Conservation (phyloP, 2,888 invertebrate species). For the Thera britannica region DNA sequence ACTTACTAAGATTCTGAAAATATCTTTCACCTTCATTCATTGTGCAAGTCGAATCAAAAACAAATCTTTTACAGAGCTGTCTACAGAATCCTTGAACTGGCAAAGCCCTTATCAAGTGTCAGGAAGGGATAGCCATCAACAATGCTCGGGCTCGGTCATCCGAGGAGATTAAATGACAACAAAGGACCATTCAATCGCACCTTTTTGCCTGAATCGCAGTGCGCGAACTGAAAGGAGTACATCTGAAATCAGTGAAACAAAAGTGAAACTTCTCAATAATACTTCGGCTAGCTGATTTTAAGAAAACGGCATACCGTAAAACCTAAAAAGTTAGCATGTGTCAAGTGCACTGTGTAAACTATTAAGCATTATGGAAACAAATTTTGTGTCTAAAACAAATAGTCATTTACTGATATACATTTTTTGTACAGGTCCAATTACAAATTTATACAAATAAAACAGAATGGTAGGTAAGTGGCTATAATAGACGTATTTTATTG, state of each 20-base stretch:
- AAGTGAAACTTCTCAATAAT: not conserved
- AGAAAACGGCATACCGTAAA: no score
- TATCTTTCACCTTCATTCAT: not conserved
- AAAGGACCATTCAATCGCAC: conserved; percentile 37
- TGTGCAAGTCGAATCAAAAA: not conserved
- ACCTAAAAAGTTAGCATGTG: no score
- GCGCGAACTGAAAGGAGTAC: conserved; percentile 13
- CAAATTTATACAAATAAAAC: no score
- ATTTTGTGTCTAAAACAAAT: no score
- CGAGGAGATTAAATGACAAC: conserved; percentile 46
- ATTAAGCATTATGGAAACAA: no score
- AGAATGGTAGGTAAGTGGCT: no score
- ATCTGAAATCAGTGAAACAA: not conserved
- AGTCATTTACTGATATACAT: no score
- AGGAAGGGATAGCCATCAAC: conserved; percentile 39
- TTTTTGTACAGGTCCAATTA: no score
- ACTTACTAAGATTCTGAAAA: no score
- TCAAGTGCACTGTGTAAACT: no score
- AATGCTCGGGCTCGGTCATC: conserved; percentile 35
- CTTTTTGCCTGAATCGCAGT: conserved; percentile 28
- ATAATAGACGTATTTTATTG: no score
- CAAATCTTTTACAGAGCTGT: not conserved
- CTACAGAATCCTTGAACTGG: not conserved
- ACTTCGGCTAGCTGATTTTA: not conserved
- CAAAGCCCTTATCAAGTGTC: conserved; percentile 34